Base-by-base conservation (phyloP, 2,888 invertebrate species). In the Limnephilus rhombicus region DNA sequence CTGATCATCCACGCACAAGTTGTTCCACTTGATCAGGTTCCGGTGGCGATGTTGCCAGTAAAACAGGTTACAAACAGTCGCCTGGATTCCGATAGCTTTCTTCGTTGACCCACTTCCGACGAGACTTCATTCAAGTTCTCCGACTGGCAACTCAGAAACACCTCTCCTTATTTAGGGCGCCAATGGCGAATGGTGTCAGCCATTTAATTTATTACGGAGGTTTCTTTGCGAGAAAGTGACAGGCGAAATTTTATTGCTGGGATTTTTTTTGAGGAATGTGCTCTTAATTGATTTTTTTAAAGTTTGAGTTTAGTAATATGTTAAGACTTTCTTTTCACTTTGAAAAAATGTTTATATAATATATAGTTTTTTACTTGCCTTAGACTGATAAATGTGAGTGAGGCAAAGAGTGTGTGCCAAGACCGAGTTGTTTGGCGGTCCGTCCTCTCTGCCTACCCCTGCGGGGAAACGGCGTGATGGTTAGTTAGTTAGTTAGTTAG, bases 41-140 rank as follows among this genome's bases (percentile, higher is more conserved):
- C 18, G 53, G 9, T 37, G 83, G 34, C 31, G 83, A 83, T 83
- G 34, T 31, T 83, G 83, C 83, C 34, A 15, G 83, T 37, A 3
- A 83, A 90, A 90, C 90, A 90, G 90, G 90, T 90, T 90, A 45
- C 45, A 13, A 83, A 49, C 49, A 34, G 41, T 83, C 85, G 83
- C 45, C 90, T 90, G 90, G 90, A 90, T 90, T 82, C 90, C 49
- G 29, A 45, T 24, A 90, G 90, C 90, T 90, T 90, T 90, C 90
- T 81, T 86, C 49, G 86, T 7, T 86, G 86, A 86, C 86, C 86
- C 49, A 86, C 86, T 83, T 83, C 34, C 31, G 18, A 37, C 83
- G 83, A 29, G 83, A 83, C 34, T 34, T 34, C 29, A 82, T 82
- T 37, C 83, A 83, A 83, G 9, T 83, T 83, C 31, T 83, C 53